These are phyloP conservation scores for Lasius fuliginosus DNA, from an alignment of 2,888 invertebrate genomes.

Conservation along the genomic window DNA sequence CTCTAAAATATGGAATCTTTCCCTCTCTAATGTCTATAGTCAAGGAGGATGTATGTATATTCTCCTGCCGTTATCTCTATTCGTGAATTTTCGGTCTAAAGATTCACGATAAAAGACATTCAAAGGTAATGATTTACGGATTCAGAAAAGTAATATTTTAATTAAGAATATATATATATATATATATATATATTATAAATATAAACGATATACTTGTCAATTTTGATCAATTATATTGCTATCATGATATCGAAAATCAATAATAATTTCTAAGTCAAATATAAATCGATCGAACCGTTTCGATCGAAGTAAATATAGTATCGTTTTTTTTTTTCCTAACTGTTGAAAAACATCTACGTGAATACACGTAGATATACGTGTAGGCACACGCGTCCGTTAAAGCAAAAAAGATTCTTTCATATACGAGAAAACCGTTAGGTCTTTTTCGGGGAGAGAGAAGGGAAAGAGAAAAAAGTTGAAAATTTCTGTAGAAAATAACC, in stretches of 20 bases:
- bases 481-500: not conserved
- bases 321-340: too few species aligned
- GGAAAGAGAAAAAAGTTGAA: not conserved
- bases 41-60: not conserved
- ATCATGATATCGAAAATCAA: not conserved
- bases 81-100: not conserved
- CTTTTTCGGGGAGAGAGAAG: not conserved
- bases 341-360: not conserved
- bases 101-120: not conserved
- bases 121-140: not conserved
- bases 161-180: not conserved
- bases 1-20: not conserved
- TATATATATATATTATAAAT: not conserved
- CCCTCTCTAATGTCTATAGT: not conserved
- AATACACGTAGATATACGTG: not conserved
- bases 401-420: not conserved
- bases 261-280: conserved; percentile 2
- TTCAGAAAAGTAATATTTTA: not conserved
- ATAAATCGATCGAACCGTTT: not conserved
- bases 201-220: not conserved
- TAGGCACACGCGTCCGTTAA: too few species aligned
- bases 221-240: not conserved
- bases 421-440: not conserved
- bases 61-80: not conserved
- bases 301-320: not conserved